Evolutionary conservation across 2,888 invertebrate genomes (phyloP).

Genomic region (Lysandra coridon): DNA sequence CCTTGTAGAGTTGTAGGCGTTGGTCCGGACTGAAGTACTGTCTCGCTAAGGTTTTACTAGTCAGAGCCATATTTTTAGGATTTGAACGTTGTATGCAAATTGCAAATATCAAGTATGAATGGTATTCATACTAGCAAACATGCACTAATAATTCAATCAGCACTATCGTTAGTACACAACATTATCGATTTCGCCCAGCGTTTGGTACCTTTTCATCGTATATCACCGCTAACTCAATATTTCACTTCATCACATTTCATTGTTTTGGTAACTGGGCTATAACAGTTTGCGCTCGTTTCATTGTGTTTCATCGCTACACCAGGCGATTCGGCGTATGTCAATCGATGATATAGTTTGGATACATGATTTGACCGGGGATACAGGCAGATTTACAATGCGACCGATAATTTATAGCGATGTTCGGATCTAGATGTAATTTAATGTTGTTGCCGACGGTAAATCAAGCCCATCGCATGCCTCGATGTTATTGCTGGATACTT

Average conservation of each 20-base stretch:
- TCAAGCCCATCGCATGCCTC: conserved; percentile 68
- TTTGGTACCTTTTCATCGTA: conserved; percentile 7
- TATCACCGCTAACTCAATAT: conserved; percentile 25
- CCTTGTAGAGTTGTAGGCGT: no score
- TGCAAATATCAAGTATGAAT: neutral
- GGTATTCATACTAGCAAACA: neutral
- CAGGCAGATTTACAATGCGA: conserved; percentile 77
- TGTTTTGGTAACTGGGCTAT: conserved; percentile 31
- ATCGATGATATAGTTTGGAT: conserved; percentile 64
- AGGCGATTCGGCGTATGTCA: conserved; percentile 50
- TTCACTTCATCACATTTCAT: conserved; percentile 23
- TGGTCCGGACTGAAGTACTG: no score
- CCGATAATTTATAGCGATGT: conserved; percentile 76
- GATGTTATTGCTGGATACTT: conserved; percentile 63
- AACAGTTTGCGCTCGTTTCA: conserved; percentile 24
- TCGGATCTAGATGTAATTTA: conserved; percentile 79
- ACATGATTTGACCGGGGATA: conserved; percentile 74
- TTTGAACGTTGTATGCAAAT: neutral
- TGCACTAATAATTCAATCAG: neutral
- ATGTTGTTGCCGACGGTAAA: conserved; percentile 74
- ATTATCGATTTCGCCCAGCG: conserved; percentile 10
- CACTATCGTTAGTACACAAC: neutral
- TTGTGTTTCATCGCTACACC: conserved; percentile 20
- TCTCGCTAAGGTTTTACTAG: neutral
- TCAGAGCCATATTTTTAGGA: neutral